Base-by-base conservation (phyloP, 2,888 invertebrate species). In the Margaritifera margaritifera region DNA sequence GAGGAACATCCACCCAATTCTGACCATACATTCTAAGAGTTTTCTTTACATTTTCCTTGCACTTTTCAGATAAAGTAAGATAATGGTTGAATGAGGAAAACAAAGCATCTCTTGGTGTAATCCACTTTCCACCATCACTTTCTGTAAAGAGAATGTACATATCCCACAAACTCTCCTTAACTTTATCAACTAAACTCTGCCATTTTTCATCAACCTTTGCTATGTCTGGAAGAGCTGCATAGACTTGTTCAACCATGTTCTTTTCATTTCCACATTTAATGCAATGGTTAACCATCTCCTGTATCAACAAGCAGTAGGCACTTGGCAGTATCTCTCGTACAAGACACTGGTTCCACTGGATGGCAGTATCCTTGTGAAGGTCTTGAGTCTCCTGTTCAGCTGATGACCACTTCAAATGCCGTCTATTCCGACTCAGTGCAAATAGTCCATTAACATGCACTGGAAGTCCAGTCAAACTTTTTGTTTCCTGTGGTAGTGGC, bases 271-370 rank as follows among this genome's bases (percentile, higher is more conserved):
- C 42, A 19, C 61, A 27, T 52, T 56, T 11, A 19, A 51, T 31
- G 53, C 67, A 68, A 2, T 20, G 57, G 19, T 67, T 22, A 6
- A 75, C 76, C 25, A 82, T 63, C 25, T 79, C 60, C 24, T 64
- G 55, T 11, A 86, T 50, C 22, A 80, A 71, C 24, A 61, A 55
- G 42, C 60, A 54, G 56, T 85, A 86, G 8, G 75, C 79, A 52
- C 68, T 62, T 20, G 86, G 83, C 0, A 87, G 59, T 1, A 85
- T 77, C 69, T 87, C 85, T 18, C 59, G 64, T 8, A 87, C 68
- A 19, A 88, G 67, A 22, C 77, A 75, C 20, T 79, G 71, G 72
- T 88, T 88, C 88, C 88, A 88, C 31, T 72, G 63, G 27, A 84
- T 78, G 15, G 77, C 55, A 58, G 78, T 83, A 71, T 85, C 87